phyloP scores from a whole-genome alignment of 2,888 invertebrate species.

The Heliothis peltigera region DNA sequence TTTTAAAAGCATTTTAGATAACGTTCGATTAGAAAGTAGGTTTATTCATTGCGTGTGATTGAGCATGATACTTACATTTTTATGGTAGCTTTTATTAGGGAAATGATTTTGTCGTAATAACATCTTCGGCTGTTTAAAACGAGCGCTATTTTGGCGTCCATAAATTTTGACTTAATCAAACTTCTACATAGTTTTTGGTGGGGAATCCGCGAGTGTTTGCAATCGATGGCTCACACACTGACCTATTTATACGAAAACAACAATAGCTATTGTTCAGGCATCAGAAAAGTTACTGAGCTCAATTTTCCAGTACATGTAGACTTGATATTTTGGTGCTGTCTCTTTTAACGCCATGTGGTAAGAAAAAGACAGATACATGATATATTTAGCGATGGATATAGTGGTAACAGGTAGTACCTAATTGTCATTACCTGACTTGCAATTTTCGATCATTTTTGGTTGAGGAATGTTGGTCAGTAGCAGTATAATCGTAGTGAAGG shows the following conservation, averaged over 20 bases:
- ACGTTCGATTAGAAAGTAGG: slow-evolving; percentile 1
- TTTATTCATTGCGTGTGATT: slow-evolving; percentile 50
- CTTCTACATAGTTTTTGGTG: not conserved
- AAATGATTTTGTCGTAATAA: slow-evolving; percentile 35
- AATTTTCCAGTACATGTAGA: slow-evolving; percentile 29
- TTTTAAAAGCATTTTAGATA: not conserved
- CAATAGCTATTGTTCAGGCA: slow-evolving; percentile 64
- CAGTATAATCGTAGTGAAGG: slow-evolving; percentile 33
- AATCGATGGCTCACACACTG: slow-evolving; percentile 65
- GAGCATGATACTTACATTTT: slow-evolving; percentile 40
- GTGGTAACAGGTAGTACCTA: slow-evolving; percentile 46
- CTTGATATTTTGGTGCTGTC: slow-evolving; percentile 36
- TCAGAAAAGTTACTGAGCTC: slow-evolving; percentile 50
- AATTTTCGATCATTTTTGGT: slow-evolving; percentile 47
- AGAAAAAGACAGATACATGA: slow-evolving; percentile 36
- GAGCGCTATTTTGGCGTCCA: slow-evolving; percentile 23
- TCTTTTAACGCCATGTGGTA: slow-evolving; percentile 15
- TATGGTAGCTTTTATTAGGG: slow-evolving; percentile 40
- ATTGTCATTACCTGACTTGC: slow-evolving; percentile 68
- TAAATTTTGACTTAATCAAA: slow-evolving; percentile 6
- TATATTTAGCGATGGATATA: not conserved
- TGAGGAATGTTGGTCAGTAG: slow-evolving; percentile 60
- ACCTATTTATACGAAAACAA: slow-evolving; percentile 71
- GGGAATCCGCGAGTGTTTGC: slow-evolving; percentile 37
- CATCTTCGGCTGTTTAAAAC: slow-evolving; percentile 37